Percentiles rank a stretch among this genome's conserved stretches.
phyloP scores from a whole-genome alignment of 1,140 invertebrate genomes.

The Acromyrmex echinatior region DNA sequence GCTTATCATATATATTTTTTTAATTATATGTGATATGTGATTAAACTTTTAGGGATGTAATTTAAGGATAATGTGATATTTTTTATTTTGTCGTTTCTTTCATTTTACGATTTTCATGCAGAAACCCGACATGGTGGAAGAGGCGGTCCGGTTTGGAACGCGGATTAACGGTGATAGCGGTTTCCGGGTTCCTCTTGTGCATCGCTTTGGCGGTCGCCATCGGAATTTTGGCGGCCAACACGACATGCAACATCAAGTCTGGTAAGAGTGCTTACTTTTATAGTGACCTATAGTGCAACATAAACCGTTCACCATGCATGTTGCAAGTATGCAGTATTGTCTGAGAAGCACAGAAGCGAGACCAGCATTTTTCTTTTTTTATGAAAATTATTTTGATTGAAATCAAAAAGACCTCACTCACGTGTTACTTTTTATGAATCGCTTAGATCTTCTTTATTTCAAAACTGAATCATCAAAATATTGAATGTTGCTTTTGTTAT shows the following conservation, averaged over 20 bases:
- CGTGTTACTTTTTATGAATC: background rate
- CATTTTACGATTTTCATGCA: constrained; percentile 81
- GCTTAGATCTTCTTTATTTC: background rate
- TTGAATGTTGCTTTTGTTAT: background rate
- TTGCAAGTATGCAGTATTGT: constrained; percentile 8
- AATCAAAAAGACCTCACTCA: background rate
- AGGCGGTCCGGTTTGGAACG: constrained; percentile 93
- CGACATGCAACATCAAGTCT: constrained; percentile 72
- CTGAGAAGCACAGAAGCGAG: constrained; percentile 3
- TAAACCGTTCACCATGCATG: background rate
- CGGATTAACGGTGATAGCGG: constrained; percentile 89
- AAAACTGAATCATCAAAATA: constrained; percentile 1
- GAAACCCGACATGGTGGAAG: constrained; percentile 96
- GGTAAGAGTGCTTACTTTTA: constrained; percentile 61
- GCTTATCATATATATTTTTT: background rate
- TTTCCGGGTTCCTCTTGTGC: constrained; percentile 89
- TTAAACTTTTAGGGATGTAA: no score
- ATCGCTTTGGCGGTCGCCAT: constrained; percentile 90
- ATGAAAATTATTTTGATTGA: background rate
- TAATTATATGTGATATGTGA: no score
- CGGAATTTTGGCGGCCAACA: constrained; percentile 86
- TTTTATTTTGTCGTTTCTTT: background rate
- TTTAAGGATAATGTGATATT: background rate
- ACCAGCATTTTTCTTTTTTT: background rate
- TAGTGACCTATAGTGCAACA: background rate